Evolutionary conservation across 2,888 invertebrate species (phyloP).

Genomic region (Ophonus ardosiacus): DNA sequence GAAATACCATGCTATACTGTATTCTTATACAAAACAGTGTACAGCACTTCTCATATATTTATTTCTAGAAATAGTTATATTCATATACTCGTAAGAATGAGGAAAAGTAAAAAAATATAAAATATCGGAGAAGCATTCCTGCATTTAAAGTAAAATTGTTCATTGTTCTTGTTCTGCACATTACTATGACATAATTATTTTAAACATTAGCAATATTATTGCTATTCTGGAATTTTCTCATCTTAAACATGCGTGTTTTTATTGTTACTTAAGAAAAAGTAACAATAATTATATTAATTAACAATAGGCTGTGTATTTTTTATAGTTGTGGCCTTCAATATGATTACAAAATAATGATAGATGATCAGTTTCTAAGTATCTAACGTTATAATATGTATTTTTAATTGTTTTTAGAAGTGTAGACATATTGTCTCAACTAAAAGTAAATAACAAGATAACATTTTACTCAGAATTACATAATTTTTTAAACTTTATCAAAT

Average conservation of each 20-base stretch:
- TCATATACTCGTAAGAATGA: background rate
- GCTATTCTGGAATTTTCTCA: background rate
- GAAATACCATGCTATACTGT: no score
- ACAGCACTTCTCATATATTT: no score
- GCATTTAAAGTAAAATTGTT: background rate
- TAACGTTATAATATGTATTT: background rate
- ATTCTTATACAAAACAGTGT: no score
- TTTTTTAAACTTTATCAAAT: background rate
- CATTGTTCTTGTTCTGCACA: background rate
- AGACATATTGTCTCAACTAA: background rate
- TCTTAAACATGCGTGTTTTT: background rate
- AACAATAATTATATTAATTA: constrained; percentile 7
- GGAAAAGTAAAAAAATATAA: background rate
- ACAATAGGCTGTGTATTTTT: constrained; percentile 9
- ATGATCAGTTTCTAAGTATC: background rate
- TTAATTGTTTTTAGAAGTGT: background rate
- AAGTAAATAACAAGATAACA: background rate
- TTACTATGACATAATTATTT: background rate
- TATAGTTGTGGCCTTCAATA: constrained; percentile 2
- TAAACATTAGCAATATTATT: background rate
- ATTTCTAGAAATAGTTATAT: no score
- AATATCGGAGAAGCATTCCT: background rate
- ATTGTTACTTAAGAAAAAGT: background rate
- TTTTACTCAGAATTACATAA: background rate
- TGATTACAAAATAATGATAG: constrained; percentile 26